Evolutionary conservation across 2,797 vertebrate genomes (phyloP), one percentile per base, ranked within the genome.

Genomic region (Pipistrellus nathusii): DNA sequence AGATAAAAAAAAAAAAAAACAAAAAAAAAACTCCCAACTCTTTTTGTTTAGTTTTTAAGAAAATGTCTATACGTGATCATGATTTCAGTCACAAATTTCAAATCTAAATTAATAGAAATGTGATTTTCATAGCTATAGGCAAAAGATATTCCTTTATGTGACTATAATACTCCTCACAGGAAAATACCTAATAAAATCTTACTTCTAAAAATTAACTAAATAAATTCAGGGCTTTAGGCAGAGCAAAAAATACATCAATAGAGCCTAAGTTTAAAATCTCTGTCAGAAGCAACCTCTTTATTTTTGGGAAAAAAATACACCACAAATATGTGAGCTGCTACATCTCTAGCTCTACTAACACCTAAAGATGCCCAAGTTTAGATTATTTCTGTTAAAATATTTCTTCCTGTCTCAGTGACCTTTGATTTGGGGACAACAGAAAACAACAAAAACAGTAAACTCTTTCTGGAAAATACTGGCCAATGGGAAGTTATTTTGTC

Each of bases 141-240:
- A 55, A 38, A 64, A 83, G n/a, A 64, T 71, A 88, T 11, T 53
- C 48, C 27, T 25, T 15, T 88, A 66, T 25, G 14, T 77, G 14
- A 88, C 53, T 91, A 78, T 59, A 90, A 85, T 78, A 69, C 4
- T 85, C 23, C 48, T 6, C 46, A 81, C 8, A 80, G 44, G 57
- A 93, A 83, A 91, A 87, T 68, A 76, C 5, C 55, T 85, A 87
- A 55, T 35, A 72, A 83, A 84, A 85, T 84, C 80, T 75, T 85
- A 73, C 35, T 93, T 82, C 62, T 93, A 93, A 91, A 96, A 83
- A 72, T 30, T 66, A 78, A 73, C 38, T 68, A 90, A 91, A 46
- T 88, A 73, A 94, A 71, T 64, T 83, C 23, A 82, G 83, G 13
- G 51, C 68, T 85, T 75, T 53, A 62, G 7, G 13, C 18, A 90